These are phyloP conservation scores for Scelioninae gen. 2 DNA, from an alignment of 2,888 invertebrate genomes.

Conservation along the genomic window DNA sequence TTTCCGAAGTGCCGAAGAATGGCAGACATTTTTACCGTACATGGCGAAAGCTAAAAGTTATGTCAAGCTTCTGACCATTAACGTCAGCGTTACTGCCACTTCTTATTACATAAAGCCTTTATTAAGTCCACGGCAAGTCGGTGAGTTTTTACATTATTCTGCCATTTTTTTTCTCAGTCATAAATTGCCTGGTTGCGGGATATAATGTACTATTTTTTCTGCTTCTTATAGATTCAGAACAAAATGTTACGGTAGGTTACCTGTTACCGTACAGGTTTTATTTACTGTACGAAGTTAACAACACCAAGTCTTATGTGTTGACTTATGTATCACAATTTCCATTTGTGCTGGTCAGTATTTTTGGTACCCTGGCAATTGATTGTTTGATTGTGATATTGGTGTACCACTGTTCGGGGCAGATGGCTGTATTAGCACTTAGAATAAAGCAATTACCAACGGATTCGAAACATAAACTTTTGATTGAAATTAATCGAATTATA, in stretches of 20 bases:
- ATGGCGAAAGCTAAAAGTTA: slow-evolving; percentile 64
- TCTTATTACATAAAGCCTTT: slow-evolving; percentile 68
- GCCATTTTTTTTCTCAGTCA: no score
- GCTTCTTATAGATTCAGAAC: slow-evolving; percentile 29
- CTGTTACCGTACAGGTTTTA: slow-evolving; percentile 68
- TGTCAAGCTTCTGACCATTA: slow-evolving; percentile 63
- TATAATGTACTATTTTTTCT: no score
- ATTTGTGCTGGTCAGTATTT: slow-evolving; percentile 65
- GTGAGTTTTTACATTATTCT: slow-evolving; percentile 28
- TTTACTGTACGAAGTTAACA: slow-evolving; percentile 65
- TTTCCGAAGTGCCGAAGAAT: slow-evolving; percentile 63
- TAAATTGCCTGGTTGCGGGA: no score
- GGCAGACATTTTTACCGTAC: slow-evolving; percentile 62
- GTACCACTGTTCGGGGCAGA: slow-evolving; percentile 67
- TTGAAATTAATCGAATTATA: slow-evolving; percentile 61
- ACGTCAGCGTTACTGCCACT: slow-evolving; percentile 65
- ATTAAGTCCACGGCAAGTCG: slow-evolving; percentile 59
- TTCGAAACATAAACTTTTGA: slow-evolving; percentile 45
- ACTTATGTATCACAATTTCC: slow-evolving; percentile 66
- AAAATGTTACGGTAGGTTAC: slow-evolving; percentile 33
- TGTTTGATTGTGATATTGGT: slow-evolving; percentile 67
- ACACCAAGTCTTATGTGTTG: slow-evolving; percentile 62
- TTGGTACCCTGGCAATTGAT: slow-evolving; percentile 65
- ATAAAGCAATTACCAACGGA: slow-evolving; percentile 61
- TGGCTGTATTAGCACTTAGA: slow-evolving; percentile 64